Base-by-base conservation (phyloP, 2,113 vertebrate genomes). In the Solea senegalensis region DNA sequence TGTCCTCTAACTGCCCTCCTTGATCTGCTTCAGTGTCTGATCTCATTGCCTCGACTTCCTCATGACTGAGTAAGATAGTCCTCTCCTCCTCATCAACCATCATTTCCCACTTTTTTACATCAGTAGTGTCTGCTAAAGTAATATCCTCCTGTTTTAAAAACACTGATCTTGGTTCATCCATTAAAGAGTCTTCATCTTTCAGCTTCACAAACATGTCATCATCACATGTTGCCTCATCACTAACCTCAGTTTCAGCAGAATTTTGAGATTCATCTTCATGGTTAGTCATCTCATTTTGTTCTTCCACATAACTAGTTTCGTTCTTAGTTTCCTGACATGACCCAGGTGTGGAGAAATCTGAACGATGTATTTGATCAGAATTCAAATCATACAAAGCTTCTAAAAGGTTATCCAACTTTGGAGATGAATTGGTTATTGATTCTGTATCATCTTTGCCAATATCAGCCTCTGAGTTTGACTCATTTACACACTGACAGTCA, bases 11-110 rank as follows among this genome's bases (percentile, higher is more conserved):
- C 43, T 55, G 56, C 6, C 13, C 65, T n/a, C 15, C 48, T n/a
- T 10, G 10, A 10, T 52, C 77, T 49, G 15, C 16, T 65, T 80
- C 28, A n/a, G 0, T 41, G 9, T 66, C 43, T n/a, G 7, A 26
- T 9, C 60, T 50, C 3, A 12, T 6, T 1, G 6, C 8, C 41
- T 74, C 26, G 0, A n/a, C n/a, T n/a, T n/a, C n/a, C n/a, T n/a
- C n/a, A n/a, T n/a, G n/a, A n/a, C n/a, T n/a, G n/a, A 27, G 51
- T 49, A 72, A 69, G 3, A 76, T 44, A 7, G 52, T 69, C n/a
- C 52, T 44, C 76, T 90, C 83, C 41, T 90, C 87, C 26, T 86
- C 85, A 55, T 88, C 77, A 21, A 86, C 71, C 82, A 90, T 80
- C 58, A 50, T 74, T 62, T 91, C 84, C 84, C 82, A 89, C 55